Evolutionary conservation across 2,113 vertebrate species (phyloP).

Genomic region (Nestor notabilis): DNA sequence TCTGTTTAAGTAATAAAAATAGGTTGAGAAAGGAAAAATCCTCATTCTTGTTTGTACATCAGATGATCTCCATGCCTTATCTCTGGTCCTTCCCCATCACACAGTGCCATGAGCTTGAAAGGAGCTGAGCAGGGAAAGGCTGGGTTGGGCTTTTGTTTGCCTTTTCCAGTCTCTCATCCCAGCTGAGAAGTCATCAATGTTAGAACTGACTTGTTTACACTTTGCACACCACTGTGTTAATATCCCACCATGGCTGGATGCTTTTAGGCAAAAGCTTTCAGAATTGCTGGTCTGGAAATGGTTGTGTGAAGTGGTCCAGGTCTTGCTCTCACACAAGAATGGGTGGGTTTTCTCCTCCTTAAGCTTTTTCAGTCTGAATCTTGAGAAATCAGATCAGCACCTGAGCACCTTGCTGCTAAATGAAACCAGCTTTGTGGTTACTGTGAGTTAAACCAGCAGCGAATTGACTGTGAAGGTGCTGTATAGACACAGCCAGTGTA

Average conservation of each 20-base stretch:
- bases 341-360: neutral
- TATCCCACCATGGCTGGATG: neutral
- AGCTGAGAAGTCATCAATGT: neutral
- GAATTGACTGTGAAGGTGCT: neutral
- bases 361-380: neutral
- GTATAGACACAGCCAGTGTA: neutral
- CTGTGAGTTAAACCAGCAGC: neutral
- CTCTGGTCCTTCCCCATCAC: neutral
- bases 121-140: neutral
- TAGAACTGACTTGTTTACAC: neutral
- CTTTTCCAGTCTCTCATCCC: neutral
- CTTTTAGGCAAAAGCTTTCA: neutral
- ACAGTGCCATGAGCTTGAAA: accelerated
- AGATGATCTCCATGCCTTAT: neutral
- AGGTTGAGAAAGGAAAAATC: neutral
- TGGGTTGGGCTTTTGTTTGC: neutral
- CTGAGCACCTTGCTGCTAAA: neutral
- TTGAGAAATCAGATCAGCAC: neutral
- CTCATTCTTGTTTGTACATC: neutral
- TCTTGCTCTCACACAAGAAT: neutral
- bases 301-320: neutral
- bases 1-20: neutral
- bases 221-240: neutral
- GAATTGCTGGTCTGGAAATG: neutral
- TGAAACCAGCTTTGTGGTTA: neutral